These are phyloP conservation scores for Therioaphis trifolii DNA, from an alignment of 2,888 invertebrate genomes.

Conservation along the genomic window DNA sequence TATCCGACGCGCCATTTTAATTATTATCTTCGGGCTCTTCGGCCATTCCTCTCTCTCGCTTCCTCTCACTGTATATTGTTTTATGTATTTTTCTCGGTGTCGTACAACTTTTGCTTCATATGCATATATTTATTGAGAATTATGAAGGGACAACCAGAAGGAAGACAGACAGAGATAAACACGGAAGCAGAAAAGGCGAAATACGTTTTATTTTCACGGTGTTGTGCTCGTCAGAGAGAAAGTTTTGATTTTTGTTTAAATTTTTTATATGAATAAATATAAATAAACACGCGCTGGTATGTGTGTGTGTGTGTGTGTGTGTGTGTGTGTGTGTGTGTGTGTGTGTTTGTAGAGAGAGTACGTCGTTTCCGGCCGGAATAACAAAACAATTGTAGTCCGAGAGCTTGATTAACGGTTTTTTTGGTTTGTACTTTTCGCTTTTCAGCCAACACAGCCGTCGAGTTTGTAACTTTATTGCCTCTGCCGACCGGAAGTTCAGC, in stretches of 20 bases:
- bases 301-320: not conserved
- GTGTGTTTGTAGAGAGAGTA: too few species aligned
- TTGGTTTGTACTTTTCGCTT: too few species aligned
- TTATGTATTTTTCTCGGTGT: slow-evolving; percentile 3
- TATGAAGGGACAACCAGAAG: not conserved
- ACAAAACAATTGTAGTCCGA: slow-evolving; percentile 32
- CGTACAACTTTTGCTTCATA: slow-evolving; percentile 27
- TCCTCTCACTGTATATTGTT: not conserved
- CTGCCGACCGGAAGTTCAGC: not conserved
- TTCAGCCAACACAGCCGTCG: not conserved
- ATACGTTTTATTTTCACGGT: not conserved
- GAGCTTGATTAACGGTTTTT: slow-evolving; percentile 42
- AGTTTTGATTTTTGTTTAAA: too few species aligned
- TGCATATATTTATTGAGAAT: too few species aligned
- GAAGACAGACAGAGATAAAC: not conserved
- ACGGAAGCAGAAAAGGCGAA: not conserved
- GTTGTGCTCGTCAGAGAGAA: not conserved
- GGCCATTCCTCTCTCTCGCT: too few species aligned
- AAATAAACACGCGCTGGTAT: too few species aligned
- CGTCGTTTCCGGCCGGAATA: not conserved
- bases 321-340: too few species aligned
- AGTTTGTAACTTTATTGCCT: not conserved
- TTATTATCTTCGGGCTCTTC: slow-evolving; percentile 23
- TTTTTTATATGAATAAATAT: too few species aligned
- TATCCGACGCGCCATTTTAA: slow-evolving; percentile 35